Conservation (phyloP, 2,888 invertebrate genomes). For the Dioctria rufipes region DNA sequence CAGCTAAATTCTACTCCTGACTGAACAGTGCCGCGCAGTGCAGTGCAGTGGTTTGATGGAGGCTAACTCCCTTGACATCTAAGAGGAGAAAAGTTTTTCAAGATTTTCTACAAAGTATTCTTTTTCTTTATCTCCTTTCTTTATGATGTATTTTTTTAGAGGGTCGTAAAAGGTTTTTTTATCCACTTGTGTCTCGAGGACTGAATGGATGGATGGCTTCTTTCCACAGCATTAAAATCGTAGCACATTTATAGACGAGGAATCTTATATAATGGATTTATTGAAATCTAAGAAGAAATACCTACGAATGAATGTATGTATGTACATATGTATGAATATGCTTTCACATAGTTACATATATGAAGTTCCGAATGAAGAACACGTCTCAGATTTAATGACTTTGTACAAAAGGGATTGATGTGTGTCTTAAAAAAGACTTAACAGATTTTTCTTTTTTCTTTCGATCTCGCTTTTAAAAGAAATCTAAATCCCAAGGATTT, state of each 20-base stretch:
- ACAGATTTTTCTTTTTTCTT: slow-evolving; percentile 13
- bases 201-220: slow-evolving; percentile 6
- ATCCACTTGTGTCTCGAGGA: not conserved
- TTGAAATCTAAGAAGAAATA: slow-evolving; percentile 19
- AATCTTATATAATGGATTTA: slow-evolving; percentile 27
- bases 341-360: too few relatives aligned
- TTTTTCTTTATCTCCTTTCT: slow-evolving; percentile 8
- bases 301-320: too few relatives aligned
- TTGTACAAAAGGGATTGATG: slow-evolving; percentile 41
- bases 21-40: too few relatives aligned
- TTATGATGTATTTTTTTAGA: not conserved
- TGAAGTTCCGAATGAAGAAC: not conserved
- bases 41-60: too few relatives aligned
- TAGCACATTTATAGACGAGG: slow-evolving; percentile 24
- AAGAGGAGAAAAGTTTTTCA: too few relatives aligned
- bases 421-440: slow-evolving; percentile 28
- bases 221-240: not conserved
- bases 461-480: too few relatives aligned
- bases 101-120: not conserved
- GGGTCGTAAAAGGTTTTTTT: slow-evolving; percentile 6
- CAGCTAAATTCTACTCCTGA: too few relatives aligned
- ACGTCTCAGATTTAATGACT: slow-evolving; percentile 26
- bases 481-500: not conserved
- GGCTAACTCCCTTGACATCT: too few relatives aligned
- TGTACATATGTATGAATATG: too few relatives aligned